phyloP scores from a whole-genome alignment of 1,140 invertebrate genomes.

The Tetragnatha versicolor region DNA sequence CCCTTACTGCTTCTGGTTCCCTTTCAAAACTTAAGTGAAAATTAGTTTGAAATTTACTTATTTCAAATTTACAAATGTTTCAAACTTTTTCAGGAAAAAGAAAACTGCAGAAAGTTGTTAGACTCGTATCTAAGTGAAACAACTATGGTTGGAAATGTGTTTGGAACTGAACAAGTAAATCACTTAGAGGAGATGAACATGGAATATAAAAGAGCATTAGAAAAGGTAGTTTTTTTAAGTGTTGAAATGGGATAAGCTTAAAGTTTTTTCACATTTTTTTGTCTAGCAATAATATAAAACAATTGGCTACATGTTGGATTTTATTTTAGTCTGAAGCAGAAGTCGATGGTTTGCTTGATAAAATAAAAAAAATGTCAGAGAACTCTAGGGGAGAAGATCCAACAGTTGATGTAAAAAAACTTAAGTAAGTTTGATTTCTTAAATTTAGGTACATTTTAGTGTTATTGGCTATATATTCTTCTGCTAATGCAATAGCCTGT shows the following conservation, averaged over 20 bases:
- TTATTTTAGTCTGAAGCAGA: conserved; percentile 42
- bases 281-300: neutral
- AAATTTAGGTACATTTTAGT: neutral
- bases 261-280: neutral
- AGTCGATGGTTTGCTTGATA: conserved; percentile 22
- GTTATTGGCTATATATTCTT: neutral
- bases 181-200: conserved; percentile 47
- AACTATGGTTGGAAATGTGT: conserved; percentile 29
- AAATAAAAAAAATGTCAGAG: neutral
- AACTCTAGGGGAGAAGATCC: neutral
- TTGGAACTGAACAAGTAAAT: conserved; percentile 16
- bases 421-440: conserved; percentile 8
- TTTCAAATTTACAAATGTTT: no score
- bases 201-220: conserved; percentile 36
- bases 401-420: conserved; percentile 5
- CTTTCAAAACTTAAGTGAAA: no score
- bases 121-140: conserved; percentile 52
- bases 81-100: conserved; percentile 46
- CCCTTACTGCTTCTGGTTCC: no score
- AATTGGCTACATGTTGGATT: neutral
- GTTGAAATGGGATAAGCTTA: neutral
- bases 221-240: conserved; percentile 52
- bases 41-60: no score
- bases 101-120: conserved; percentile 50
- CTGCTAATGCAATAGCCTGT: neutral